Conservation (phyloP, 2,888 invertebrate species). For the Macropis europaea region DNA sequence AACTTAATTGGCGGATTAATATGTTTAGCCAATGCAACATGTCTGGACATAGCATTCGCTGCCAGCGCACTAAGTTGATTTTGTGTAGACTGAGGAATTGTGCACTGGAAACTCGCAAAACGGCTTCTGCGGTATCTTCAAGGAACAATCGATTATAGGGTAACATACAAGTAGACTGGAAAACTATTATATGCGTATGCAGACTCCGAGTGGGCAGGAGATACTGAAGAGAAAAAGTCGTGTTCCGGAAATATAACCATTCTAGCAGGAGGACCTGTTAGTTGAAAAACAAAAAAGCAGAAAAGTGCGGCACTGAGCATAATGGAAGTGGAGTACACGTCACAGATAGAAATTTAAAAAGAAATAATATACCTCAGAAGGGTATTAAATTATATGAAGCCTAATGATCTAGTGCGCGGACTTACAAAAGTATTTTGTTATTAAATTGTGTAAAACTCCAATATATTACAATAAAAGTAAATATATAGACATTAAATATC, state of each 20-base stretch:
- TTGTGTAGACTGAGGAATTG: background rate
- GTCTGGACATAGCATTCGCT: constrained; percentile 46
- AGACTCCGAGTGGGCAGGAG: constrained; percentile 11
- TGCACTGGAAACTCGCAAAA: constrained; percentile 34
- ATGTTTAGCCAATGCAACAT: constrained; percentile 39
- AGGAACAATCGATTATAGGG: constrained; percentile 14
- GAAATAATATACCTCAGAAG: constrained; percentile 4
- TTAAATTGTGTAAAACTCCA: constrained; percentile 5
- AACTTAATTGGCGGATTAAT: constrained; percentile 35
- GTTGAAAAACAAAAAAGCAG: constrained; percentile 1
- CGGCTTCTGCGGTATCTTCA: constrained; percentile 15
- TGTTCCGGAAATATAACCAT: background rate
- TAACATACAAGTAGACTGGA: constrained; percentile 7
- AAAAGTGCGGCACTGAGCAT: background rate
- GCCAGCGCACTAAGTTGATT: constrained; percentile 4
- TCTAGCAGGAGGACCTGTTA: constrained; percentile 2
- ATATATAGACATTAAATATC: constrained; percentile 17
- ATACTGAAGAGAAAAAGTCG: background rate
- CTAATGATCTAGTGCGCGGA: background rate
- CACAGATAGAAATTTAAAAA: background rate
- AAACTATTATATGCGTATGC: constrained; percentile 14
- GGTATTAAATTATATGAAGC: background rate
- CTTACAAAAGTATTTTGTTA: constrained; percentile 4
- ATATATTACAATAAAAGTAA: constrained; percentile 9
- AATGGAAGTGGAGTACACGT: constrained; percentile 22